Evolutionary conservation across 2,113 vertebrate genomes (phyloP), one percentile per base, ranked within the genome.

Genomic region (Mesembrinibis cayennensis): DNA sequence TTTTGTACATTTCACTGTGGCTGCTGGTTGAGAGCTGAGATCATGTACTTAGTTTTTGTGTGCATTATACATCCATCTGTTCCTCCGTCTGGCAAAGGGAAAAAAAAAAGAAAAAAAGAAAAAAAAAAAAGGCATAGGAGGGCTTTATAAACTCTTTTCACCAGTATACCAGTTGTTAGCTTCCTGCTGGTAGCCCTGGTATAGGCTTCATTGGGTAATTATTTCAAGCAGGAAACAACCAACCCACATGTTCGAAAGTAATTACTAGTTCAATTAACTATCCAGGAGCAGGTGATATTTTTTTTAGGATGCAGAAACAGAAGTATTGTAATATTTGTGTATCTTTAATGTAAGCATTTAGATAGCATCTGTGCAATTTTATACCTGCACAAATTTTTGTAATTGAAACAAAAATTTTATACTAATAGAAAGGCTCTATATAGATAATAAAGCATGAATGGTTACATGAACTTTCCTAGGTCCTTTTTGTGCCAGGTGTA

Each of bases 251-350:
- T 96, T 97, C 91, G 94, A 93, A 89, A 96, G 95, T 94, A 97
- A 98, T 98, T 97, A 96, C 91, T 97, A 96, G 97, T 96, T 98
- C 93, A 97, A 97, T 97, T 97, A 97, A 91, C 90, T 95, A 96
- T 93, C 62, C 89, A 95, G 81, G 96, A 95, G 63, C 80, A 91
- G 89, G 85, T 94, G 69, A 82, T 63, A 63, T 56, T 90, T 93
- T 94, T 67, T 38, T 92, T 61, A 93, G 65, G 80, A 82, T 55
- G 30, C 25, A 86, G 20, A 56, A 95, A 56, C 27, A 92, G 30
- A 87, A 85, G 3, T 40, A 81, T 76, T 95, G 66, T 52, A 63
- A 89, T 94, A 94, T 92, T 84, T 82, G 6, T n/a, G 22, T 45
- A 13, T 76, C 18, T 80, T 94, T 70, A 83, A 55, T 87, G 22